Base-by-base conservation (phyloP, 2,113 vertebrate genomes). In the Pleuronectes platessa region DNA sequence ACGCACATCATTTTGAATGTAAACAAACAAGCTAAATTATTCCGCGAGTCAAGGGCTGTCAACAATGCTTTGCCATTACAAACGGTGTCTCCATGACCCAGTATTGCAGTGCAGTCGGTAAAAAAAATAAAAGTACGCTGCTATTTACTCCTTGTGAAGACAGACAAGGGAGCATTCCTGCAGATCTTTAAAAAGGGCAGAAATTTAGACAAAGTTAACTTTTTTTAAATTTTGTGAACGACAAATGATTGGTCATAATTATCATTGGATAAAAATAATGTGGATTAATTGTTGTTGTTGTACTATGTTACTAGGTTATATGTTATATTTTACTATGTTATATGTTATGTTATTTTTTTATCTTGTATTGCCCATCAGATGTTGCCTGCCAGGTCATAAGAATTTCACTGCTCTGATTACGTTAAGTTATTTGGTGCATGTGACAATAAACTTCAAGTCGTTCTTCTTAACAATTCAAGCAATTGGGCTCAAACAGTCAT, bases 21-120 rank as follows among this genome's bases (percentile, higher is more conserved):
- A 68, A 74, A 71, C 14, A 61, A 63, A 67, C 23, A 45, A 47
- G 15, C 5, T 5, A 42, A 23, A 53, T 51, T 40, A 66, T 79
- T 59, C 37, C 53, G 62, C 47, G 20, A 37, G 45, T n/a, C 15
- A 69, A 20, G 58, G 60, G 11, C 2, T 42, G 40, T 70, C 47
- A 54, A 59, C 26, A 42, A 47, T 64, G 49, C 10, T 58, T 68
- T 54, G 51, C 51, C 51, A 54, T 54, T n/a, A 54, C 51, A 54
- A 54, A 54, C 2, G 51, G 14, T 64, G 45, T 66, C 18, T 64
- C 5, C 24, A 23, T 74, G 53, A 21, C 4, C 26, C 14, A 14
- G 9, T 55, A 9, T 1, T 20, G 20, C 51, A 53, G 51, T 9
- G 51, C 51, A 54, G 51, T 54, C 51, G 8, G 51, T 20, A n/a